Base-by-base conservation (phyloP, 1,140 invertebrate genomes). In the Psix sp. region DNA sequence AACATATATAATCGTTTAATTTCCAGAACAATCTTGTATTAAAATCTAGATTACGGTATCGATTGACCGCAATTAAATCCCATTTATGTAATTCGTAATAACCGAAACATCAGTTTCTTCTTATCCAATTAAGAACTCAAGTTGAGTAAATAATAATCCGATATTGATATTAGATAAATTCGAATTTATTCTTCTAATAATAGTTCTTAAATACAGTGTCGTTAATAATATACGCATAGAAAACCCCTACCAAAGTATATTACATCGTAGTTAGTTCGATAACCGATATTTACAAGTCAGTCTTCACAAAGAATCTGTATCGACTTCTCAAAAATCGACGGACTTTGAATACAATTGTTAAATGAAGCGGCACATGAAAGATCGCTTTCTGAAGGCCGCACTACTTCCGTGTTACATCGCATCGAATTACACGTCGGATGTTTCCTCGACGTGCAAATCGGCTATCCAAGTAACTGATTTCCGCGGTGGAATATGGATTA, bases 401-500 rank as follows among this genome's bases (percentile, higher is more conserved):
- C 38, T 52, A 59, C 46, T 59, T 68, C 45, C 46, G 49, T 15
- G 54, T 51, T 52, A 36, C 39, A 31, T 39, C 13, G 43, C 63
- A 51, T 57, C 36, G 59, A 67, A 43, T 57, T 57, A 45, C 38
- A 15, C 24, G 14, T 13, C 17, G 5, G 17, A 16, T 20, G 45
- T 57, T 51, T 36, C 10, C n/a, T 35, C 11, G 20, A 33, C 40
- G 56, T 56, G 56, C 48, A 57, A 71, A 63, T 56, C 51, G 31
- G 15, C 39, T 67, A 21, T 38, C 24, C 54, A 77, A 42, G 43
- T 80, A 82, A 83, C 77, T 76, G 78, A 66, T 80, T 72, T 73
- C 21, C 20, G 29, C 40, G 71, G 62, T 77, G 78, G 82, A 85
- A 83, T 82, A 80, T 78, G 77, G 77, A 82, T 80, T 80, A 78